These are phyloP conservation scores for Metacarcinus magister DNA, from an alignment of 2,888 invertebrate species.

Conservation along the genomic window DNA sequence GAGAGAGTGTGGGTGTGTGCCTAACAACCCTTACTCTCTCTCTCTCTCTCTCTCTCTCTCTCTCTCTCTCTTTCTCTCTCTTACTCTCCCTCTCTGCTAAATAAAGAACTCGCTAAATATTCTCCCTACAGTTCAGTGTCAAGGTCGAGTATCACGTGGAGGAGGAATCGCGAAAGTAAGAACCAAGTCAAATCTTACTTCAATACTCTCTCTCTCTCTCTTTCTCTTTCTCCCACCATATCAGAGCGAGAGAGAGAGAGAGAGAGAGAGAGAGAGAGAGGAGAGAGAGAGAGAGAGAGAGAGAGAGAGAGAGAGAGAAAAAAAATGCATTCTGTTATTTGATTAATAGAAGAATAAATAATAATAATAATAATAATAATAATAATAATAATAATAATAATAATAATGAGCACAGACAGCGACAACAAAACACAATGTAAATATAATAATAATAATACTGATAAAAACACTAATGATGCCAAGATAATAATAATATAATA, in stretches of 20 bases:
- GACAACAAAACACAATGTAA: too few species aligned
- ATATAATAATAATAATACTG: too few species aligned
- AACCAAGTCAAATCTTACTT: conserved; percentile 56
- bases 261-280: conserved; percentile 61
- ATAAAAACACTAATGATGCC: too few species aligned
- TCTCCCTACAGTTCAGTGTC: conserved; percentile 77
- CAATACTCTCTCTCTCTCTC: conserved; percentile 12
- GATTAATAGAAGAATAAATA: too few species aligned
- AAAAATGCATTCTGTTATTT: not conserved
- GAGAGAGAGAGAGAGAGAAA: conserved; percentile 32
- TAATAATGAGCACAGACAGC: too few species aligned
- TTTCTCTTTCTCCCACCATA: conserved; percentile 31
- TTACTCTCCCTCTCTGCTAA: conserved; percentile 54
- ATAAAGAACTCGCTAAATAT: conserved; percentile 76
- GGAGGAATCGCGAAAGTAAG: conserved; percentile 78
- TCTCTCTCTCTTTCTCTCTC: not conserved
- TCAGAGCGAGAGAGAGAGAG: not conserved
- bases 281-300: conserved; percentile 65
- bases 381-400: too few species aligned
- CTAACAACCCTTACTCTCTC: too few species aligned
- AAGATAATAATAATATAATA: too few species aligned
- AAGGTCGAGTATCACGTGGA: conserved; percentile 77
- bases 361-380: too few species aligned
- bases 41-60: too few species aligned
- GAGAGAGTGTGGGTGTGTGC: not conserved